Evolutionary conservation across 2,888 invertebrate species (phyloP).

Genomic region (Dasypogon diadema): DNA sequence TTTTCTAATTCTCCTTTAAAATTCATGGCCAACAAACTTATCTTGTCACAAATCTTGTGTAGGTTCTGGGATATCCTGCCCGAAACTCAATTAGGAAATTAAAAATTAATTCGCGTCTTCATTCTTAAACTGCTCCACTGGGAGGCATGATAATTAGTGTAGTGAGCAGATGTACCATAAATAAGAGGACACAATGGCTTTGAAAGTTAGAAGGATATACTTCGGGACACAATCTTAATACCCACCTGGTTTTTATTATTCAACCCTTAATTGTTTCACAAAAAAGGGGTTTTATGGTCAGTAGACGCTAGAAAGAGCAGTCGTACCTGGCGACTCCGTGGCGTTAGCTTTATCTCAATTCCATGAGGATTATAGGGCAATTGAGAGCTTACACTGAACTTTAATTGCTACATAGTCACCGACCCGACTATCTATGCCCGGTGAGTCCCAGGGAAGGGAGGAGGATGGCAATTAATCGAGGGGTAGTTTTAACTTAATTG

Average conservation of each 20-base stretch:
- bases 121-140: slow-evolving; percentile 27
- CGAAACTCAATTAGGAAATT: slow-evolving; percentile 47
- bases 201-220: slow-evolving; percentile 3
- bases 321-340: slow-evolving; percentile 13
- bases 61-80: slow-evolving; percentile 30
- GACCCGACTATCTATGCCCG: background rate
- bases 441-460: background rate
- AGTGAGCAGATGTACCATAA: slow-evolving; percentile 51
- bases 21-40: slow-evolving; percentile 33
- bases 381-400: slow-evolving; percentile 30
- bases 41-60: slow-evolving; percentile 40
- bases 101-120: slow-evolving; percentile 49
- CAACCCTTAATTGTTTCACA: slow-evolving; percentile 51
- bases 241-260: slow-evolving; percentile 49
- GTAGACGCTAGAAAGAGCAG: slow-evolving; percentile 16
- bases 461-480: slow-evolving; percentile 22
- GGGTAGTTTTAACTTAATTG: slow-evolving; percentile 45
- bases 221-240: slow-evolving; percentile 50
- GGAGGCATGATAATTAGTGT: slow-evolving; percentile 41
- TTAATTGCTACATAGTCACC: slow-evolving; percentile 42
- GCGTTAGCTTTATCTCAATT: slow-evolving; percentile 42
- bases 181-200: slow-evolving; percentile 39
- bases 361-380: slow-evolving; percentile 45
- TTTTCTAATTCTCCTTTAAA: slow-evolving; percentile 36
- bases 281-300: slow-evolving; percentile 42